Conservation (phyloP, 2,113 vertebrate species). For the Aplodontia rufa region DNA sequence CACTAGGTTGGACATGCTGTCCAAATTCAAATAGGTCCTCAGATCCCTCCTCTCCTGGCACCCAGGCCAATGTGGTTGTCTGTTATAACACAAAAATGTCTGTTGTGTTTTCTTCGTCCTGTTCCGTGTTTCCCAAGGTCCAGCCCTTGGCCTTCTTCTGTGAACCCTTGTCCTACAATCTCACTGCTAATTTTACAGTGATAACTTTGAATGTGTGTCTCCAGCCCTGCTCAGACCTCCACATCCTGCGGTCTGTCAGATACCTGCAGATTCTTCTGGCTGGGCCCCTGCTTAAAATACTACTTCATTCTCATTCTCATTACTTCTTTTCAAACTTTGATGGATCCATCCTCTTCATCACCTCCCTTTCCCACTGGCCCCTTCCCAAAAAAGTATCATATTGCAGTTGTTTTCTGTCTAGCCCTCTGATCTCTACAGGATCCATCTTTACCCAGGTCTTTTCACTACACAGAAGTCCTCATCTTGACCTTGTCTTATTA, state of each 20-base stretch:
- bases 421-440: fast-evolving
- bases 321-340: neutral
- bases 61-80: neutral
- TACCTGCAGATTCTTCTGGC: too few species aligned
- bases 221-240: too few species aligned
- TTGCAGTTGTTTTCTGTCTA: neutral
- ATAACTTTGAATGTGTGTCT: neutral
- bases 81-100: neutral
- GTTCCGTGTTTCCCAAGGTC: neutral
- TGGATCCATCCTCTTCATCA: neutral
- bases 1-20: too few species aligned
- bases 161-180: neutral
- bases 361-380: neutral
- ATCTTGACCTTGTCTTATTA: neutral
- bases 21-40: neutral
- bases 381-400: neutral
- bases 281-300: neutral
- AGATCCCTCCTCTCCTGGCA: neutral
- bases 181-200: neutral
- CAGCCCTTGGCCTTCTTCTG: neutral
- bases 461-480: neutral
- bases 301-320: neutral
- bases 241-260: fast-evolving
- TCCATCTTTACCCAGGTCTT: neutral
- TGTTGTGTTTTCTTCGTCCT: neutral